These are phyloP conservation scores for Protophormia terraenovae DNA, from an alignment of 2,888 invertebrate genomes.

Conservation along the genomic window DNA sequence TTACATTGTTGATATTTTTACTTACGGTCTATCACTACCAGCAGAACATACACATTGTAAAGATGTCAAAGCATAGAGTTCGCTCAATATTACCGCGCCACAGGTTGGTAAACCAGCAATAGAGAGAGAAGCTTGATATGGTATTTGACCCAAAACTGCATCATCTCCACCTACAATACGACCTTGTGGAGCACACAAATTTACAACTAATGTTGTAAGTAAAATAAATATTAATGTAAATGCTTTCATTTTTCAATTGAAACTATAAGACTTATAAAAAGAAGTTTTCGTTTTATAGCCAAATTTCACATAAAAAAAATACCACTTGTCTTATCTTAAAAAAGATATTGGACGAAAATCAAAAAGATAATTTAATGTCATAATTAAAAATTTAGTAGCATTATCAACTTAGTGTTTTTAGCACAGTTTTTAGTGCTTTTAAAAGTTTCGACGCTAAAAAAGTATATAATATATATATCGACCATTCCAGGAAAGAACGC, in stretches of 20 bases:
- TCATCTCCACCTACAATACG: conserved; percentile 78
- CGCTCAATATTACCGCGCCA: conserved; percentile 76
- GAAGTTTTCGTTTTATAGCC: neutral
- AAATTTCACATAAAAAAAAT: neutral
- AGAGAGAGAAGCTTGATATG: conserved; percentile 78
- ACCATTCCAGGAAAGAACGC: too few species aligned
- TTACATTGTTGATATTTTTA: conserved; percentile 4
- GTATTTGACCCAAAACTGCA: conserved; percentile 77
- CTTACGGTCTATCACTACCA: conserved; percentile 74
- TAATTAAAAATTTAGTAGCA: too few species aligned
- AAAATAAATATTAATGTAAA: conserved; percentile 30
- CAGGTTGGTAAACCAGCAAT: conserved; percentile 73
- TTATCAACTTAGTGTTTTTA: too few species aligned
- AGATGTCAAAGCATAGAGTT: conserved; percentile 77
- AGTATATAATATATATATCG: too few species aligned
- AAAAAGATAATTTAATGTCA: neutral
- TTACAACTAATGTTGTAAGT: neutral
- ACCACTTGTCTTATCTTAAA: conserved; percentile 30
- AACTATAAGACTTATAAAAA: conserved; percentile 23
- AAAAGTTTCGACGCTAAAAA: too few species aligned
- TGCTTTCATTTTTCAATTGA: conserved; percentile 20
- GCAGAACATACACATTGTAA: conserved; percentile 76
- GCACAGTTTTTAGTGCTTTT: too few species aligned
- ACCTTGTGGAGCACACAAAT: conserved; percentile 66
- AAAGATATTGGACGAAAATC: neutral